Evolutionary conservation across 2,113 vertebrate species (phyloP), one percentile per base, ranked within the genome.

Genomic region (Thunnus maccoyii): DNA sequence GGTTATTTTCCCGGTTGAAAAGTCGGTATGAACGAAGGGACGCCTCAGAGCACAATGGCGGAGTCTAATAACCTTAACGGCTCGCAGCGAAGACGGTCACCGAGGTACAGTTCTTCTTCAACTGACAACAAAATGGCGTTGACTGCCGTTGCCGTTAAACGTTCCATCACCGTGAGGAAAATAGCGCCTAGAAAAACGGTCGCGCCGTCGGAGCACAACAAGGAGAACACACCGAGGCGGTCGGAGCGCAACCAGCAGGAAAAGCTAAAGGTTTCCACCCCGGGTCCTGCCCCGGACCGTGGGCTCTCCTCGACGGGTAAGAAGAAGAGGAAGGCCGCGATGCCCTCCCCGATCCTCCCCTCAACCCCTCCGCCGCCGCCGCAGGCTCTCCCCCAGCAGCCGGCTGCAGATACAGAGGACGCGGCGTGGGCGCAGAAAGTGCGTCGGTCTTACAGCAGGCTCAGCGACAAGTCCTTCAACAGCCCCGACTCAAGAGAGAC

Each of bases 381-480:
- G 5, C 80, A 77, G 25, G 25, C 60, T 56, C 25, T 36, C 0
- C 17, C 71, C 0, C 50, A 63, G 0, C 80, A 83, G 76, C 56
- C 72, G 12, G 36, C 62, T 1, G 22, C 0, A 3, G 93, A 92
- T 0, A 57, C 89, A 60, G 77, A 77, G 2, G 93, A 94, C 63
- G 44, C 82, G 11, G 89, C 90, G 20, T 97, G 97, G 97, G 92
- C 95, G 0, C 89, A 93, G 74, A 97, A 96, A 20, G 97, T 96
- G 11, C 95, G 97, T 0, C 95, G 97, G 0, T 98, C 97, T 18
- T 97, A 97, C 84, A 97, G 96, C 91, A 93, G 96, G 0, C 91
- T 96, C 13, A 93, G 94, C 72, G 95, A 95, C 30, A 63, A 56
- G 50, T 94, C 95, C 0, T 14, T 93, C 30, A 60, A 75, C 69